Evolutionary conservation across 2,888 invertebrate species (phyloP).

Genomic region (Lithosia quadra): DNA sequence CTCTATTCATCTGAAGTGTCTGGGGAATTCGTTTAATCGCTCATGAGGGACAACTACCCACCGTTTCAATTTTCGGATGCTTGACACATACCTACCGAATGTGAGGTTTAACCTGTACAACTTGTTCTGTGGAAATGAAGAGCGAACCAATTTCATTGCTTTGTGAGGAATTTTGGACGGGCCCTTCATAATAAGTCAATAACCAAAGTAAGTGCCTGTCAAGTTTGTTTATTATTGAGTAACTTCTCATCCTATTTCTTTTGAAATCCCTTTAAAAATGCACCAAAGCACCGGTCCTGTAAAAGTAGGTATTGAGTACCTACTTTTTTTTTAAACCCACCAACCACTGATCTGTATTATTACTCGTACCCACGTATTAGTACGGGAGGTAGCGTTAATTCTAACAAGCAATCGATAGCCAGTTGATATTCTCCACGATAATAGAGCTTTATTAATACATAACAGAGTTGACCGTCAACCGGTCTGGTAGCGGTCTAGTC

Average conservation of each 20-base stretch:
- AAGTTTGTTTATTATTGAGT: background rate
- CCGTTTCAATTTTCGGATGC: constrained; percentile 18
- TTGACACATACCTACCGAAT: constrained; percentile 10
- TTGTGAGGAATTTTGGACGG: constrained; percentile 7
- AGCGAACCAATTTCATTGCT: constrained; percentile 8
- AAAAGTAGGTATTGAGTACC: background rate
- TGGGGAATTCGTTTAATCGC: constrained; percentile 12
- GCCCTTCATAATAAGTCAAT: background rate
- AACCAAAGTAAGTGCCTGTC: background rate
- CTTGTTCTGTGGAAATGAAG: constrained; percentile 6
- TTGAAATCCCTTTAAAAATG: background rate
- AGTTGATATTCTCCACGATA: no score
- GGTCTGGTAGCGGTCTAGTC: no score
- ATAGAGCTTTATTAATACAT: no score
- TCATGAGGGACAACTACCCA: constrained; percentile 10
- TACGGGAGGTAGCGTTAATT: no score
- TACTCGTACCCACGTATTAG: no score
- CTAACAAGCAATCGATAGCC: no score
- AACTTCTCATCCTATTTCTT: background rate
- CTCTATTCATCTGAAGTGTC: constrained; percentile 15
- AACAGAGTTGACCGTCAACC: no score
- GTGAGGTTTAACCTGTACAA: background rate
- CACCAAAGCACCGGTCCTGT: no score
- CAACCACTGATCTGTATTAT: no score
- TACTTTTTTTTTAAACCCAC: no score